Evolutionary conservation across 2,797 vertebrate species (phyloP).

Genomic region (Psittacula echo): DNA sequence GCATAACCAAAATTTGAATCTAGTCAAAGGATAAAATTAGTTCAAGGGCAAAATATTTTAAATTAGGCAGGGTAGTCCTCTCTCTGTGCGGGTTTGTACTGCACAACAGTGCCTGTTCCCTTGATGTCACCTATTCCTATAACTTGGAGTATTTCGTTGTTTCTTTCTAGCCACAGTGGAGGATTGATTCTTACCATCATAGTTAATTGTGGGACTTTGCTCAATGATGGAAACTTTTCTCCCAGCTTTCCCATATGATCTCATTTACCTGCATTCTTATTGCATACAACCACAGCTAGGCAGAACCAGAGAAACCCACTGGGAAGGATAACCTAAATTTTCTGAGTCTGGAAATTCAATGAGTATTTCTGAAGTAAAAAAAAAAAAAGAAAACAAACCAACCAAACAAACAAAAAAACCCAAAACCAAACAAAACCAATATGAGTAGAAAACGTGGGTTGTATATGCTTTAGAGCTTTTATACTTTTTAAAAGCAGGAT

Average conservation of each 20-base stretch:
- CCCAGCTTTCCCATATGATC: background rate
- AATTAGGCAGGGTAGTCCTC: background rate
- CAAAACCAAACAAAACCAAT: background rate
- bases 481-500: background rate
- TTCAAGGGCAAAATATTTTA: background rate
- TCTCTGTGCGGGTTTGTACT: background rate
- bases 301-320: background rate
- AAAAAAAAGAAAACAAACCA: background rate
- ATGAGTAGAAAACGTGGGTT: background rate
- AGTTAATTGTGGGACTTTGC: background rate
- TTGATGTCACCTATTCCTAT: background rate
- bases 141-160: background rate
- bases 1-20: background rate
- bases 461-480: background rate
- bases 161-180: background rate
- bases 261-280: background rate
- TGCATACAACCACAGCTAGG: background rate
- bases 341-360: background rate
- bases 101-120: background rate
- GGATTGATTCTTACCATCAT: background rate
- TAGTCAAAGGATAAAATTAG: background rate
- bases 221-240: background rate
- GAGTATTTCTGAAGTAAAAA: background rate
- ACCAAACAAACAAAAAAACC: too few relatives aligned
- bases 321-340: background rate